Conservation (phyloP, 2,113 vertebrate species). For the Dipodomys stephensi region DNA sequence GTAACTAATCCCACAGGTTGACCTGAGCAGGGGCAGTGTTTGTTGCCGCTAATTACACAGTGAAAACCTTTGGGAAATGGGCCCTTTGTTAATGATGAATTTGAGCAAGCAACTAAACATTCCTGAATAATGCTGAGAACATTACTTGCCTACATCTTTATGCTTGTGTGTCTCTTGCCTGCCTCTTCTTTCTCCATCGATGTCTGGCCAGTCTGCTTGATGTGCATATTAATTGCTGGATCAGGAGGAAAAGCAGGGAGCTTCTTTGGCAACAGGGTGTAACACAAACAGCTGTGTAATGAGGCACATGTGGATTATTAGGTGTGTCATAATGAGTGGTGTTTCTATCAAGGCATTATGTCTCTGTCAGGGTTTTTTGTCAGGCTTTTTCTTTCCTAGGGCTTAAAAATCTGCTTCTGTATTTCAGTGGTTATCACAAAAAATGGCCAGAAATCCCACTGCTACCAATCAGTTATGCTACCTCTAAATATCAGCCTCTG, state of each 20-base stretch:
- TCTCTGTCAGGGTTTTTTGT: conserved; percentile 80
- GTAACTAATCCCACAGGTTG: conserved; percentile 84
- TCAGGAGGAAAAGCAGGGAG: conserved; percentile 16
- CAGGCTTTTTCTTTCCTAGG: conserved; percentile 62
- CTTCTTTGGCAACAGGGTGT: conserved; percentile 63
- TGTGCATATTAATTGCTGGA: conserved; percentile 71
- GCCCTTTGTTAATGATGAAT: conserved; percentile 81
- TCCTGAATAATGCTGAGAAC: conserved; percentile 71
- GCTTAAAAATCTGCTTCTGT: conserved; percentile 80
- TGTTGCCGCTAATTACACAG: conserved; percentile 89
- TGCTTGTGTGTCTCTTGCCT: neutral
- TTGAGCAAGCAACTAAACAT: conserved; percentile 79
- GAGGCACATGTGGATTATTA: conserved; percentile 78
- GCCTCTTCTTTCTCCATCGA: conserved; percentile 29
- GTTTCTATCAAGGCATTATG: conserved; percentile 79
- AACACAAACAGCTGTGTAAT: conserved; percentile 79
- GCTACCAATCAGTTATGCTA: conserved; percentile 85
- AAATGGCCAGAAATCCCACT: conserved; percentile 86
- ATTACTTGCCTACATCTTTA: conserved; percentile 32
- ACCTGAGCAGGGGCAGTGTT: conserved; percentile 81
- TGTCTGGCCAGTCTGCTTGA: conserved; percentile 17
- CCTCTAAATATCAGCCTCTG: conserved; percentile 84
- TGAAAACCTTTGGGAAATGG: conserved; percentile 82
- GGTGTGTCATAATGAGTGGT: conserved; percentile 78
- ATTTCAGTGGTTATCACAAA: conserved; percentile 82